phyloP scores from a whole-genome alignment of 2,797 vertebrate genomes.

The Spinibarbus caldwelli region DNA sequence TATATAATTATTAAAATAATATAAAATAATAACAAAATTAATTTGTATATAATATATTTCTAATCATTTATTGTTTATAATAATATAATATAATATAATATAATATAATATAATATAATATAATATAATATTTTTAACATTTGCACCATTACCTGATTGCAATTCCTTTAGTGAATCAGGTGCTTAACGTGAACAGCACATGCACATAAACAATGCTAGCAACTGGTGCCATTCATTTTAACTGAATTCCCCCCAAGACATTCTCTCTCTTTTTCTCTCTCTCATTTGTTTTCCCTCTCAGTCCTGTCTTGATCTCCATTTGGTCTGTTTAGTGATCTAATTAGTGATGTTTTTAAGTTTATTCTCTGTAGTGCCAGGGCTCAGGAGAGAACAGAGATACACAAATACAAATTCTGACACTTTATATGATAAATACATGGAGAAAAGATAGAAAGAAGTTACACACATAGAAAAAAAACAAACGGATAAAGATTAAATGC shows the following conservation, averaged over 20 bases:
- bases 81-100: no score
- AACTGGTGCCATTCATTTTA: background rate
- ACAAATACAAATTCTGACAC: no score
- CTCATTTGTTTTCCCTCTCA: slow-evolving; percentile 1
- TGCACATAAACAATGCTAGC: background rate
- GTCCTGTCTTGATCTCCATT: slow-evolving; percentile 1
- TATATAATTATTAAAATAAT: no score
- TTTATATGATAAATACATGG: background rate
- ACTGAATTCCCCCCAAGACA: background rate
- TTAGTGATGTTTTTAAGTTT: slow-evolving; percentile 30
- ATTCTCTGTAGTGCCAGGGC: no score
- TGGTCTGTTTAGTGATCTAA: slow-evolving; percentile 27
- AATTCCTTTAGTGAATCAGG: background rate
- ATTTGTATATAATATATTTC: background rate
- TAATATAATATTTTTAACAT: background rate
- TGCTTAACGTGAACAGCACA: background rate
- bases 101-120: no score
- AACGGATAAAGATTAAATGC: background rate
- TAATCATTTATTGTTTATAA: background rate
- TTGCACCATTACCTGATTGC: background rate
- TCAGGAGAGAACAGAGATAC: no score
- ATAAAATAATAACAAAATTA: background rate
- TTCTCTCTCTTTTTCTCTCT: background rate
- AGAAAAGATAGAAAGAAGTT: background rate
- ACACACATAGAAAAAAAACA: background rate